These are phyloP conservation scores for Heteractis magnifica DNA, from an alignment of 92 coral and sea anemone species.

Conservation along the genomic window DNA sequence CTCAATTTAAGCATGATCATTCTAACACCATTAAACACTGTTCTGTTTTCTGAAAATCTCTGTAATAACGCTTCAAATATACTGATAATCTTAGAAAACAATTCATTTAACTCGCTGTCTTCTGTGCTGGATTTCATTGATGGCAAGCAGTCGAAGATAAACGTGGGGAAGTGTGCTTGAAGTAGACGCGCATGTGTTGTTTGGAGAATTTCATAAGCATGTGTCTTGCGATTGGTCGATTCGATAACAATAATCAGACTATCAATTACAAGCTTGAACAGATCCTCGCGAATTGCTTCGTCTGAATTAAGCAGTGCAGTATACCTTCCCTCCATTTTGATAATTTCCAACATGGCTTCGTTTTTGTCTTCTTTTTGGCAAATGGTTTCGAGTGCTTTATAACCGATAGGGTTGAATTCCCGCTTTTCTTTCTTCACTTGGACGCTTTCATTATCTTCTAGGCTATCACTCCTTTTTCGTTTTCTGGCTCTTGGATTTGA, in stretches of 20 bases:
- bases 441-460: neutral
- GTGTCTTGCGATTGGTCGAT: constrained; percentile 2
- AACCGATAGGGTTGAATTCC: constrained; percentile 8
- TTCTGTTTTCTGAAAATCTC: constrained; percentile 26
- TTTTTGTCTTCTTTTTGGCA: constrained; percentile 25
- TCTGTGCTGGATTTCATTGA: neutral
- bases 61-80: constrained; percentile 32
- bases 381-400: constrained; percentile 41
- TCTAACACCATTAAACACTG: constrained; percentile 47
- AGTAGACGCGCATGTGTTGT: constrained; percentile 1
- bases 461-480: neutral
- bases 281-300: constrained; percentile 44
- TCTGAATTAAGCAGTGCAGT: constrained; percentile 34
- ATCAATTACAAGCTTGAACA: constrained; percentile 43
- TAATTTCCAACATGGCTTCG: constrained; percentile 34
- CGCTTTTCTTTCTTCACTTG: neutral
- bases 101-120: constrained; percentile 9
- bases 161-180: neutral
- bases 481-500: neutral
- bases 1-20: constrained; percentile 42
- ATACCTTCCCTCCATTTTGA: constrained; percentile 20
- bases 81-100: constrained; percentile 27
- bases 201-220: neutral
- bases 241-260: neutral
- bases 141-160: neutral